A percentile compares a stretch with the other conserved stretches of the same genome.
Evolutionary conservation across 2,888 invertebrate species (phyloP).

Genomic region (Epistrophe eligans): DNA sequence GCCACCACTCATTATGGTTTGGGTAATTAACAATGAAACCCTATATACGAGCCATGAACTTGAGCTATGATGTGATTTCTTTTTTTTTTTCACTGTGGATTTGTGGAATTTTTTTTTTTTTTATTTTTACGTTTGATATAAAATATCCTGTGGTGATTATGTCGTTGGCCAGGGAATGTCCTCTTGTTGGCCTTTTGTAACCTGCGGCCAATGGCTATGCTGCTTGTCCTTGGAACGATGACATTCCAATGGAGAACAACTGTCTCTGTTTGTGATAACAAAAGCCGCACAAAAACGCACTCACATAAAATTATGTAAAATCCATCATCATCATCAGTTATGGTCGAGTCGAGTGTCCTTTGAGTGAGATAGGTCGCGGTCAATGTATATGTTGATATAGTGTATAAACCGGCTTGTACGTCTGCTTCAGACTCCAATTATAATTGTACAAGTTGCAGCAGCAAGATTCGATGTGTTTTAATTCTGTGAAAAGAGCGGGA

Average conservation of each 20-base stretch:
- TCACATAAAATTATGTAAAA: slow-evolving; percentile 43
- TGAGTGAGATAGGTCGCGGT: slow-evolving; percentile 47
- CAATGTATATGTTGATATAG: neutral
- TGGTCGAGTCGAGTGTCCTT: slow-evolving; percentile 8
- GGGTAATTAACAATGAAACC: slow-evolving; percentile 69
- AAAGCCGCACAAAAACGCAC: slow-evolving; percentile 32
- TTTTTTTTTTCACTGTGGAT: slow-evolving; percentile 37
- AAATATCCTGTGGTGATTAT: slow-evolving; percentile 69
- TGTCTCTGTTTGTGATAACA: slow-evolving; percentile 56
- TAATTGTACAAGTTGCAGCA: slow-evolving; percentile 35
- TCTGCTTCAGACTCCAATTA: slow-evolving; percentile 42
- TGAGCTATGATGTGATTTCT: slow-evolving; percentile 47
- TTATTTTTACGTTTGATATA: slow-evolving; percentile 38
- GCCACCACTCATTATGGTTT: slow-evolving; percentile 55
- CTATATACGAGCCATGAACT: slow-evolving; percentile 34
- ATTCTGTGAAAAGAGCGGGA: slow-evolving; percentile 10
- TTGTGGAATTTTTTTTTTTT: slow-evolving; percentile 22
- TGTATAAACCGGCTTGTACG: neutral
- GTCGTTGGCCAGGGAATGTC: slow-evolving; percentile 44
- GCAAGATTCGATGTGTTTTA: slow-evolving; percentile 39
- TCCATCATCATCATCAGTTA: slow-evolving; percentile 54
- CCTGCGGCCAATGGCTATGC: slow-evolving; percentile 22
- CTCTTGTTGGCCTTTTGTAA: slow-evolving; percentile 33
- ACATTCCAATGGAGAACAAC: slow-evolving; percentile 33
- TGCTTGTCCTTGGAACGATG: slow-evolving; percentile 42